Base-by-base conservation (phyloP, 2,113 vertebrate genomes). In the Clarias batrachus region DNA sequence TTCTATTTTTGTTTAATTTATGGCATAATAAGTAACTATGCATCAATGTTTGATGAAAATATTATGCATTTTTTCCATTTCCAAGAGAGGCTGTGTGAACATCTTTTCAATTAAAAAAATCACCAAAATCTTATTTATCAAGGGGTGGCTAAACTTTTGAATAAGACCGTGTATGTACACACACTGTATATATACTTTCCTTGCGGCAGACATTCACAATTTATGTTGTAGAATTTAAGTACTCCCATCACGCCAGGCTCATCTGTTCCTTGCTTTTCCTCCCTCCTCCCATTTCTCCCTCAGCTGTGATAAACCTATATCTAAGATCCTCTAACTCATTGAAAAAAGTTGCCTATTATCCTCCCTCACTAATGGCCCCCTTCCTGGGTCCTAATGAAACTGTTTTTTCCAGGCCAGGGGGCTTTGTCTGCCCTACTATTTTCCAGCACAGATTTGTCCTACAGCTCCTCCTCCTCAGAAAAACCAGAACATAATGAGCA, bases 341-440 rank as follows among this genome's bases (percentile, higher is more conserved):
- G 60, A 68, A 84, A 78, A 48, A 85, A 79, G 68, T 41, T 87
- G 52, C 77, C 82, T 83, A 87, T 88, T 82, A 86, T 84, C 73
- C 82, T 63, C 60, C 62, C 54, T 59, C 63, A 59, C 65, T 91
- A 91, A 91, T 89, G 79, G 86, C n/a, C 65, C 65, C 66, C 81
- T 86, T 89, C 87, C 71, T 82, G 77, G 71, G 87, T 70, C 54
- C 70, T 86, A 82, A 87, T 86, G 74, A 88, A 78, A 63, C 86
- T 83, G 74, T 70, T 87, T 66, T 65, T 52, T 70, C 33, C n/a
- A 85, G 86, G 63, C 41, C 19, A 76, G 66, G 76, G 84, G 57
- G 86, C 85, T 86, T 87, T 89, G 14, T 79, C 70, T 66, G n/a
- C 4, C 27, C 37, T 87, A 59, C 33, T 48, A 30, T 82, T 87